phyloP scores from a whole-genome alignment of 2,113 vertebrate genomes.

The Ranitomeya variabilis region DNA sequence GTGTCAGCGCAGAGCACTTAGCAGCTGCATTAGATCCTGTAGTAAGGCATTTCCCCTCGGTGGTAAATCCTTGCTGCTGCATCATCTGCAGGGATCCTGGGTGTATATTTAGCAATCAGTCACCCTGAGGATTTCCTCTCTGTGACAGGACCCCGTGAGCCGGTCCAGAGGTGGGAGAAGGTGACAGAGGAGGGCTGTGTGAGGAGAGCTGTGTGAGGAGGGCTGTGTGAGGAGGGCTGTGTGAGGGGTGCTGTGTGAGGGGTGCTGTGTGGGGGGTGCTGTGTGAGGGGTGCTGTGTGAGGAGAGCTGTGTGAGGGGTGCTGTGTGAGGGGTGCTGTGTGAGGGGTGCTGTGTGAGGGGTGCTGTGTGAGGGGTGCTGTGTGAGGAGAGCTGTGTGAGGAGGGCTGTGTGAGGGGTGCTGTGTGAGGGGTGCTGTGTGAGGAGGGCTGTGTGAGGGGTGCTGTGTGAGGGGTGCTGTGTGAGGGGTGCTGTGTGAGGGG shows the following conservation, averaged over 20 bases:
- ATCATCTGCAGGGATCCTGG: background rate
- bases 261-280: slow-evolving; percentile 18
- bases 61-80: background rate
- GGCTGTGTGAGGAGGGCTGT: background rate
- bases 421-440: background rate
- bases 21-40: background rate
- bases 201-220: slow-evolving; percentile 6
- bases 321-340: slow-evolving; percentile 3
- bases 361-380: slow-evolving; percentile 8
- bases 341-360: slow-evolving; percentile 7
- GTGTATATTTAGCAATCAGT: background rate
- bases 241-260: background rate
- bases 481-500: slow-evolving; percentile 7
- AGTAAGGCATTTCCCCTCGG: background rate
- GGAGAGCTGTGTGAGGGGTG: slow-evolving; percentile 15
- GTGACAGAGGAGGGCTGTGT: slow-evolving; percentile 20
- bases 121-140: background rate
- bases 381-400: background rate
- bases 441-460: slow-evolving; percentile 15
- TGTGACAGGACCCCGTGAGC: background rate
- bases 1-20: background rate
- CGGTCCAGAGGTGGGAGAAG: background rate
- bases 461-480: slow-evolving; percentile 3
- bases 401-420: slow-evolving; percentile 15
- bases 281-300: background rate